Percentiles rank a stretch among this genome's conserved stretches.
phyloP scores from a whole-genome alignment of 2,113 vertebrate genomes.

The Nyctereutes procyonoides region DNA sequence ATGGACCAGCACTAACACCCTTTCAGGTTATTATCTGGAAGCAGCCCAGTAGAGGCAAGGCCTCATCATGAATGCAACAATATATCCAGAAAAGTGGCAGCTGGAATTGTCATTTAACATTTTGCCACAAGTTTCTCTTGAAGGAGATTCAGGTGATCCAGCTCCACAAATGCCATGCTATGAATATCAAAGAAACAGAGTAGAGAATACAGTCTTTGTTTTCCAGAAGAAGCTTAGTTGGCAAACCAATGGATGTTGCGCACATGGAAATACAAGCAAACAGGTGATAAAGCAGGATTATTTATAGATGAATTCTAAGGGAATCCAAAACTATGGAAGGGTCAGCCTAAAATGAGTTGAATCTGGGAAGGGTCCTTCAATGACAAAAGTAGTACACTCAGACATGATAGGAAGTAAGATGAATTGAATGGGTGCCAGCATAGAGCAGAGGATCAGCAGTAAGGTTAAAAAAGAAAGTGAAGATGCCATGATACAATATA shows the following conservation, averaged over 20 bases:
- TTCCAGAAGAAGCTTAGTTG: neutral
- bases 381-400: neutral
- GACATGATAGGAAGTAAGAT: neutral
- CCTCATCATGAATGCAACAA: neutral
- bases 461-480: neutral
- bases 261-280: neutral
- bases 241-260: neutral
- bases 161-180: neutral
- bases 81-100: neutral
- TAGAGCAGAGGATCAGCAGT: neutral
- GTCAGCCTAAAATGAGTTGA: neutral
- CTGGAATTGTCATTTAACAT: neutral
- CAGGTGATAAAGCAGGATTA: neutral
- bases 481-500: neutral
- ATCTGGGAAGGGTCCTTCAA: neutral
- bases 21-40: neutral
- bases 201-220: neutral
- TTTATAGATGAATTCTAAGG: neutral
- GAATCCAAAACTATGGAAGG: neutral
- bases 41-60: neutral
- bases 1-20: neutral
- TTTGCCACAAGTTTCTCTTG: neutral
- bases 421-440: neutral
- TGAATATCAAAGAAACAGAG: neutral
- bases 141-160: neutral